Conservation (phyloP, 2,888 invertebrate genomes). For the Torymus tubicola region DNA sequence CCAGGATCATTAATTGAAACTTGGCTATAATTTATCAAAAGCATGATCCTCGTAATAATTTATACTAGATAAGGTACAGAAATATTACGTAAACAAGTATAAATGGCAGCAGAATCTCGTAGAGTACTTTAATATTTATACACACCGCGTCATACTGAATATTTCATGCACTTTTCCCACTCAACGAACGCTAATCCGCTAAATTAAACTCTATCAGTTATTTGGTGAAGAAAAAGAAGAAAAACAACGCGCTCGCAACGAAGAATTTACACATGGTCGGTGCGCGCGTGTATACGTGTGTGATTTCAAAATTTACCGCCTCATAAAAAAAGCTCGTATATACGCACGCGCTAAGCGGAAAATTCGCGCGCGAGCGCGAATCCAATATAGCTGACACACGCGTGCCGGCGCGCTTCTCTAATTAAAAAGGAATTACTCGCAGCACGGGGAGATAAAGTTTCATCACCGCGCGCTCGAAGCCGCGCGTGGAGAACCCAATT, state of each 20-base stretch:
- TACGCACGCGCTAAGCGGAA: not conserved
- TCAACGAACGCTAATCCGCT: not conserved
- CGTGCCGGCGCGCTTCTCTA: slow-evolving; percentile 13
- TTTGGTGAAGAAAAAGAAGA: too few species aligned
- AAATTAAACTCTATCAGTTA: slow-evolving; percentile 2
- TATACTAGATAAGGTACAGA: not conserved
- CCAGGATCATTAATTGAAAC: too few species aligned
- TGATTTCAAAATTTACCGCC: slow-evolving; percentile 8
- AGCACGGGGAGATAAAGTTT: slow-evolving; percentile 27
- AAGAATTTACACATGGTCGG: too few species aligned
- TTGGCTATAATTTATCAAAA: too few species aligned
- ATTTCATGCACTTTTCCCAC: not conserved
- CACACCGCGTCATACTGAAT: too few species aligned
- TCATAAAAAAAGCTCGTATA: slow-evolving; percentile 5
- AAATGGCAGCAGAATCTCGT: too few species aligned
- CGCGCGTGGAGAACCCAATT: slow-evolving; percentile 5
- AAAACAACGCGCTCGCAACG: too few species aligned
- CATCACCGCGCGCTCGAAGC: not conserved
- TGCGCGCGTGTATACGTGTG: not conserved
- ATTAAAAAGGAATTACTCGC: slow-evolving; percentile 42
- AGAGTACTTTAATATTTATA: too few species aligned
- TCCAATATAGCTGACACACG: not conserved
- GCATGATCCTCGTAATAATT: too few species aligned
- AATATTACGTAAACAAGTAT: not conserved
- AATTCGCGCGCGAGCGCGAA: not conserved